These are phyloP conservation scores for Ametastegia equiseti DNA, from an alignment of 2,888 invertebrate species.

Conservation along the genomic window DNA sequence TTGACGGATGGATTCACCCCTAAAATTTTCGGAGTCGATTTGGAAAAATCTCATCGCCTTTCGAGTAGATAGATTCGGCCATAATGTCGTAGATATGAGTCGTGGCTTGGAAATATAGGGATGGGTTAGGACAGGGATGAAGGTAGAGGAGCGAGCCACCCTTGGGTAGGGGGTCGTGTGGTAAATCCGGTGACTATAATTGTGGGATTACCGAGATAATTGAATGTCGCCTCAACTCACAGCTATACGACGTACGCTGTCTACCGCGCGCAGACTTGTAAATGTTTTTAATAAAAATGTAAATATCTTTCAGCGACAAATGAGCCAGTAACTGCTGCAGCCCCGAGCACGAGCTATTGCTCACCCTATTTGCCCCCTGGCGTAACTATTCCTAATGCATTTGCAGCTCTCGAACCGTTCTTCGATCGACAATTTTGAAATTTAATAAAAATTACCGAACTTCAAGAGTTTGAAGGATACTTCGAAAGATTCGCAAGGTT, in stretches of 20 bases:
- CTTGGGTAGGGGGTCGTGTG: slow-evolving; percentile 54
- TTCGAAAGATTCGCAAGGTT: too few relatives aligned
- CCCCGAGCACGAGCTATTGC: slow-evolving; percentile 43
- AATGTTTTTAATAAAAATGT: slow-evolving; percentile 65
- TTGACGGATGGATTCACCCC: too few relatives aligned
- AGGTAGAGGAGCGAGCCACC: slow-evolving; percentile 37
- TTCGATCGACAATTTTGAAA: too few relatives aligned
- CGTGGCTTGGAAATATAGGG: neutral
- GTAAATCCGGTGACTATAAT: slow-evolving; percentile 76
- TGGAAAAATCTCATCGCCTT: neutral
- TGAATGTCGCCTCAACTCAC: slow-evolving; percentile 76
- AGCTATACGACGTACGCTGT: slow-evolving; percentile 56
- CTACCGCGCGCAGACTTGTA: slow-evolving; percentile 56
- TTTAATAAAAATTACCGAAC: too few relatives aligned
- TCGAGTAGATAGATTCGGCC: slow-evolving; percentile 19
- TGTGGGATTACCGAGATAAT: slow-evolving; percentile 84
- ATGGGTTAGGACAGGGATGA: slow-evolving; percentile 13
- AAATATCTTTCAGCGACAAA: slow-evolving; percentile 55
- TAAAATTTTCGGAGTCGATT: slow-evolving; percentile 4
- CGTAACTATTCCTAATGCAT: neutral
- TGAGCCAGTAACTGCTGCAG: slow-evolving; percentile 52
- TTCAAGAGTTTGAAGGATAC: too few relatives aligned
- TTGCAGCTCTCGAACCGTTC: too few relatives aligned
- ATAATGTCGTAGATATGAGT: slow-evolving; percentile 11
- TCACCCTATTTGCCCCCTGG: neutral